These are phyloP conservation scores for Neolamprologus falcicula DNA, from an alignment of 2,113 vertebrate genomes.

Conservation along the genomic window DNA sequence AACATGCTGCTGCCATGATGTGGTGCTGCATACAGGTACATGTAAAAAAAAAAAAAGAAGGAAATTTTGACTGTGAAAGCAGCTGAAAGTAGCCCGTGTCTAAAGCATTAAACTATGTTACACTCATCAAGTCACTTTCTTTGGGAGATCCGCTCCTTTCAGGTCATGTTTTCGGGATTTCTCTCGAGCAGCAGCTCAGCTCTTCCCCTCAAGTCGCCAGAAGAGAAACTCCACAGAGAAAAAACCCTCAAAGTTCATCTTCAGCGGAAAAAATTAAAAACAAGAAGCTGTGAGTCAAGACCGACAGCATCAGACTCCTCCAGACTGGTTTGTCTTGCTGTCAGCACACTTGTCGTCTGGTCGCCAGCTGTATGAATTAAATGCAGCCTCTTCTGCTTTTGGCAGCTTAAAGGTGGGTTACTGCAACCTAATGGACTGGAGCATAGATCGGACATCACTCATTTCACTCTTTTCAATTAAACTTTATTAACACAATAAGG, in stretches of 20 bases:
- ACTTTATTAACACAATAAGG: background rate
- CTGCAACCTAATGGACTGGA: background rate
- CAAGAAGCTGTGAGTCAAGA: background rate
- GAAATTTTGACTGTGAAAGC: background rate
- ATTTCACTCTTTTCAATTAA: background rate
- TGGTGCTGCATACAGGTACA: background rate
- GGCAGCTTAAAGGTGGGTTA: background rate
- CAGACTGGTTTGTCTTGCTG: background rate
- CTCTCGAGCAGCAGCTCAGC: background rate
- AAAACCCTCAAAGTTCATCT: background rate
- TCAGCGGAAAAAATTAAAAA: background rate
- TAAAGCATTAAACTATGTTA: fast-evolving
- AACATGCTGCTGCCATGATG: background rate
- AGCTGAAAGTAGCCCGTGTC: background rate
- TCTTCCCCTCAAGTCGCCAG: background rate
- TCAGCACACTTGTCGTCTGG: background rate
- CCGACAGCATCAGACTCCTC: background rate
- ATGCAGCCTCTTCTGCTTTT: background rate
- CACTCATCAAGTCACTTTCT: background rate
- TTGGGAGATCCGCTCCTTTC: background rate
- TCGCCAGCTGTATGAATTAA: background rate
- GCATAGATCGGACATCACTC: background rate
- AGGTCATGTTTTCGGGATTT: background rate
- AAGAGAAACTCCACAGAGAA: background rate
- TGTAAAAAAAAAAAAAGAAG: background rate